Percentiles rank a stretch among this genome's conserved stretches.
These are phyloP conservation scores for Apteryx owenii DNA, from an alignment of 2,113 vertebrate genomes.

Conservation along the genomic window DNA sequence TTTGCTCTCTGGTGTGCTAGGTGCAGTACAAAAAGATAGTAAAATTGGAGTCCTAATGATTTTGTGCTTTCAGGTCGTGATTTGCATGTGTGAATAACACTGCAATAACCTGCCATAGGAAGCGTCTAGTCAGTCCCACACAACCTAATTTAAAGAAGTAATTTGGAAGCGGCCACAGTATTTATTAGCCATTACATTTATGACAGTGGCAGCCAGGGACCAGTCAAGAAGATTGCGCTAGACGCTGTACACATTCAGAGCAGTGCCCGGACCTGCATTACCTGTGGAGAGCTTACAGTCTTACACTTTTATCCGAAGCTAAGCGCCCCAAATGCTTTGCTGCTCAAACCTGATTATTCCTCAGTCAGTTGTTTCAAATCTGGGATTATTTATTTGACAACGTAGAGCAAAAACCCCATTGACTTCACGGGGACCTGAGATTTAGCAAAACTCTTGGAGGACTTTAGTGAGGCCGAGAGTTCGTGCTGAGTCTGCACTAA, in stretches of 20 bases:
- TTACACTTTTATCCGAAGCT: not conserved
- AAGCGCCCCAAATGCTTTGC: not conserved
- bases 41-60: not conserved
- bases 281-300: not conserved
- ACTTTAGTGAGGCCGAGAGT: rapidly evolving
- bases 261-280: not conserved
- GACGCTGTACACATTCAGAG: not conserved
- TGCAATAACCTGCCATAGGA: not conserved
- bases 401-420: not conserved
- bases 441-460: not conserved
- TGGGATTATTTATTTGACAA: not conserved
- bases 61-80: not conserved
- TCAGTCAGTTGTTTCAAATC: not conserved
- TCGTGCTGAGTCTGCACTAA: not conserved
- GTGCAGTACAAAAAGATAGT: not conserved
- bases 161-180: not conserved
- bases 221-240: not conserved
- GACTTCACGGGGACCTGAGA: not conserved
- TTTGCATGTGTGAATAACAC: not conserved
- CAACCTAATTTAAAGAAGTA: not conserved
- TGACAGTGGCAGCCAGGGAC: not conserved
- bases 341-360: not conserved
- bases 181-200: not conserved
- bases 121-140: not conserved
- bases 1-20: not conserved